phyloP scores from a whole-genome alignment of 2,113 vertebrate genomes.

The Nipponia nippon region DNA sequence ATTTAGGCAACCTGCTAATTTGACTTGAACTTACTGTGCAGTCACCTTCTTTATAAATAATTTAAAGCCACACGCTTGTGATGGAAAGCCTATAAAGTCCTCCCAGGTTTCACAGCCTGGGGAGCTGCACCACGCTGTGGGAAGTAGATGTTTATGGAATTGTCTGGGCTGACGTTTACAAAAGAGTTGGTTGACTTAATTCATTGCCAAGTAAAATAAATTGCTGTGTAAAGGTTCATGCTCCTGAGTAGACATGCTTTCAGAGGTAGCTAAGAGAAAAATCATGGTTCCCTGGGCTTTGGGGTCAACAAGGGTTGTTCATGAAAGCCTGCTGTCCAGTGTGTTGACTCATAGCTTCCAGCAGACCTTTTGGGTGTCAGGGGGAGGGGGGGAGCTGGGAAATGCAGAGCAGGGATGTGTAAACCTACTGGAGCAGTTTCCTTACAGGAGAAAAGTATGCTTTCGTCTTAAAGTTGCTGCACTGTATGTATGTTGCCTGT shows the following conservation, averaged over 20 bases:
- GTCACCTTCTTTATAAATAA: neutral
- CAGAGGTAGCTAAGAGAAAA: neutral
- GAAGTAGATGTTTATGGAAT: neutral
- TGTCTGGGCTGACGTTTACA: neutral
- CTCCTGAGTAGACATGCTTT: neutral
- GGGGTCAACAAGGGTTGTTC: neutral
- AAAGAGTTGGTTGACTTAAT: neutral
- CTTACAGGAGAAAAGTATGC: neutral
- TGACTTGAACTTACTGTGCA: neutral
- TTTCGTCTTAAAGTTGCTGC: neutral
- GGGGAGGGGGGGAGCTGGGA: neutral
- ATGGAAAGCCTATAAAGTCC: neutral
- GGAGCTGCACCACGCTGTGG: neutral
- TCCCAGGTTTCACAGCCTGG: neutral
- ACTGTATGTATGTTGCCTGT: fast-evolving
- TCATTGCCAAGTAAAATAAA: neutral
- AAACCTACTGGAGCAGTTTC: neutral
- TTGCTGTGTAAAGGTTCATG: neutral
- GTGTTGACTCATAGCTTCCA: neutral
- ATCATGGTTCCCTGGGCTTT: neutral
- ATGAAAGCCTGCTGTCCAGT: neutral
- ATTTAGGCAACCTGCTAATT: neutral
- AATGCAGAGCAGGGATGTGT: neutral
- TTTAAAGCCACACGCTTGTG: neutral
- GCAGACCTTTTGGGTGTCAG: neutral